A percentile compares a stretch with the other conserved stretches of the same genome.
These are phyloP conservation scores for Cataglyphis hispanica DNA, from an alignment of 1,140 invertebrate genomes.

Conservation along the genomic window DNA sequence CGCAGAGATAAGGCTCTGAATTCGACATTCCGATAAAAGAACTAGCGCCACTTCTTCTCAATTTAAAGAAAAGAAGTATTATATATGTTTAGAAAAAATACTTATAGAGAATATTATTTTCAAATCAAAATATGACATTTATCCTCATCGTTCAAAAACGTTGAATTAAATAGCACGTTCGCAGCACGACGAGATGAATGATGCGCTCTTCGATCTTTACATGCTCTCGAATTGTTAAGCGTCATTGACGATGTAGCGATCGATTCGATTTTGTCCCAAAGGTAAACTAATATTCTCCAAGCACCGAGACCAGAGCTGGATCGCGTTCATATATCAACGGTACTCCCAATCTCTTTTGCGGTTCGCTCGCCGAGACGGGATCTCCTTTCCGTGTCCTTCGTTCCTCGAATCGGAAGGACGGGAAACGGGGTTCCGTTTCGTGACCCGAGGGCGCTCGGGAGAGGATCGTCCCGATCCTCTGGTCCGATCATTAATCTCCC, in stretches of 20 bases:
- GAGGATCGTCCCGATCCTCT: constrained; percentile 65
- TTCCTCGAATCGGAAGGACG: constrained; percentile 64
- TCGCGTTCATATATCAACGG: constrained; percentile 59
- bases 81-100: background rate
- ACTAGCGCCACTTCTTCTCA: background rate
- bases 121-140: background rate
- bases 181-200: background rate
- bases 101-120: background rate
- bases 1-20: constrained; percentile 10
- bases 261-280: constrained; percentile 43
- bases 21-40: background rate
- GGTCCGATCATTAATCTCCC: constrained; percentile 74
- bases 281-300: constrained; percentile 55
- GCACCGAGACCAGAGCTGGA: constrained; percentile 31
- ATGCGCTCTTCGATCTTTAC: background rate
- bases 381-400: constrained; percentile 69
- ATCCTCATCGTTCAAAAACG: background rate
- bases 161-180: background rate
- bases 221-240: constrained; percentile 7
- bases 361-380: constrained; percentile 65
- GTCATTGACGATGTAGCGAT: constrained; percentile 26
- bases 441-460: constrained; percentile 59
- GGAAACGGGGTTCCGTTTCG: constrained; percentile 55
- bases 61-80: background rate
- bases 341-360: constrained; percentile 59